Evolutionary conservation across 2,113 vertebrate species (phyloP), one percentile per base, ranked within the genome.

Genomic region (Empidonax traillii): DNA sequence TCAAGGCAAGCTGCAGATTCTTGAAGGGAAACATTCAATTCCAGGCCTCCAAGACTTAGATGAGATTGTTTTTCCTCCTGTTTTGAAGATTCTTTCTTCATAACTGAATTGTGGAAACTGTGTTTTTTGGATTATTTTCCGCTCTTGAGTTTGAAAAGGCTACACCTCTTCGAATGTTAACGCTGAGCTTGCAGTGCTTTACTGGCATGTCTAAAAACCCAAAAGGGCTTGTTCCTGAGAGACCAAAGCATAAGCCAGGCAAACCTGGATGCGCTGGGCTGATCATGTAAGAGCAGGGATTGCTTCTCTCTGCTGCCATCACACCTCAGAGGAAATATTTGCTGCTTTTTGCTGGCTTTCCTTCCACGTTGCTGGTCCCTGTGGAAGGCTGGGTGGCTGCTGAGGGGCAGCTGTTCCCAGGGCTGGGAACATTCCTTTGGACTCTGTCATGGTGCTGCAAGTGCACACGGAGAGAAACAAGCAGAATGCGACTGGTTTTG

Each of bases 341-440:
- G 77, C 72, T 93, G 82, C 52, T 61, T 61, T 78, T 84, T 93
- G 53, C 71, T 79, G 3, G 0, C 5, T 85, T 92, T 58, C 43
- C 52, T 93, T 85, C 58, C 87, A 39, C 8, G 0, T 55, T 76
- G 31, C 65, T 96, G 95, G 68, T 93, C 84, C 73, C 88, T 75
- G 78, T 73, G 92, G 81, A 89, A 79, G 53, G 25, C 69, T n/a
- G 84, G 62, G 73, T 39, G 58, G 83, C 78, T 67, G 24, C 85
- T 67, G 69, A 85, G 71, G 82, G 79, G 67, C 10, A 49, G 58
- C 81, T 94, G 79, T 97, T 96, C 69, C 83, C 87, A 84, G 93
- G 79, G 83, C 72, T 93, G 83, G 90, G 95, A 96, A 76, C 55
- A 31, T 91, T 94, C 85, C 90, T 92, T 94, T 80, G 77, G 72